Evolutionary conservation across 2,113 vertebrate genomes (phyloP), one percentile per base, ranked within the genome.

Genomic region (Bettongia penicillata): DNA sequence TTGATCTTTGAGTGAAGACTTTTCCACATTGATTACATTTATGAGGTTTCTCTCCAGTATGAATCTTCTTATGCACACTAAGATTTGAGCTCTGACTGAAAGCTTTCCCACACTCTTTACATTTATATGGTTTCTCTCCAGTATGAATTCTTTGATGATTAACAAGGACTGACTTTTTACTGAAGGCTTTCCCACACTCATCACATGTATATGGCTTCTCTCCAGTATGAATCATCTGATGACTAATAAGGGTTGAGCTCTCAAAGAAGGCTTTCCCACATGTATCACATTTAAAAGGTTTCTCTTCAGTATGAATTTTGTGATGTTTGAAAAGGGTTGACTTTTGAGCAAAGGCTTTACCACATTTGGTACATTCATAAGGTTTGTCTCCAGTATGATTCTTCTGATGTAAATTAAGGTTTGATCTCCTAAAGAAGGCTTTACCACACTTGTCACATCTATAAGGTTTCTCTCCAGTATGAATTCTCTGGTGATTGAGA

Each of bases 401-500:
- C 91, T 95, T 93, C 16, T 97, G 94, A 23, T 97, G 97, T 93
- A 96, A 97, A 47, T 94, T 97, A 52, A 97, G 97, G 25, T 97
- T 96, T 52, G 96, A 97, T 95, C 96, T 97, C 93, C 61, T 77
- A 77, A 77, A 77, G 61, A 98, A 98, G 95, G 96, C 98, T 97
- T 97, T 98, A 0, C 98, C 98, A 26, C 98, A 98, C 91, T 98
- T 97, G 0, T 91, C 26, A 91, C 98, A 98, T 1, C 93, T 31
- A 5, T 97, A 98, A 0, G 98, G 89, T 0, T 98, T 98, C 52
- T 98, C 97, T 0, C 98, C 98, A 26, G 84, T 90, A 93, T 98
- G 98, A 95, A 98, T 97, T 0, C 98, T 97, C 31, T 25, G 97
- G 94, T 98, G 98, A 49, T 97, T 98, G 84, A 97, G 95, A 91